Percentiles rank a stretch among this genome's conserved stretches.
These are phyloP conservation scores for Chouioia cunea DNA, from an alignment of 2,888 invertebrate species.

Conservation along the genomic window DNA sequence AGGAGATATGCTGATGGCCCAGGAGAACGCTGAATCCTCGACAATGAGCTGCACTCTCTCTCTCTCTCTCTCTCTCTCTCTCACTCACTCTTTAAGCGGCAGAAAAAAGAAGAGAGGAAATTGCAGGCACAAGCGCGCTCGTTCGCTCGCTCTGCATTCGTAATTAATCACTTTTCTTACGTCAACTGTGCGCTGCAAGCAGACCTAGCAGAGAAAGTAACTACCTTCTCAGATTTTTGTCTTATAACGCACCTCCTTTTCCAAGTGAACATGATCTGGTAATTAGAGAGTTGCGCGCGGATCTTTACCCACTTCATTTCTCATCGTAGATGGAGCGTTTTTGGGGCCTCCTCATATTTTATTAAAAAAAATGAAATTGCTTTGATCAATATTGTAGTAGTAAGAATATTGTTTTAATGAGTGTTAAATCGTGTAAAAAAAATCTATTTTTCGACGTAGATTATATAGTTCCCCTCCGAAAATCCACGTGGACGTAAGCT, in stretches of 20 bases:
- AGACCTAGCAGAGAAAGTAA: constrained; percentile 12
- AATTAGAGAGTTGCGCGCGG: constrained; percentile 12
- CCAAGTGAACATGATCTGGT: constrained; percentile 33
- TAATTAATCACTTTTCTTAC: constrained; percentile 41
- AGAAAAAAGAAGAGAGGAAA: constrained; percentile 4
- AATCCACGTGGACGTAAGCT: too few relatives aligned
- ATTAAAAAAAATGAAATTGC: too few relatives aligned
- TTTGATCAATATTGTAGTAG: too few relatives aligned
- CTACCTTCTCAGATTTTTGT: too few relatives aligned
- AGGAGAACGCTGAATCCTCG: constrained; percentile 12
- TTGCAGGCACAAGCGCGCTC: not conserved
- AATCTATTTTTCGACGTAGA: too few relatives aligned
- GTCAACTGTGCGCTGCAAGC: constrained; percentile 9
- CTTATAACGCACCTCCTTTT: not conserved
- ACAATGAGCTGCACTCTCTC: constrained; percentile 35
- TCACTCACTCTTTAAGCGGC: constrained; percentile 39
- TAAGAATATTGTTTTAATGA: too few relatives aligned
- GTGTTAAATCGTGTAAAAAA: too few relatives aligned
- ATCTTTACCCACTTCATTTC: too few relatives aligned
- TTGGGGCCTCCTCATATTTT: too few relatives aligned
- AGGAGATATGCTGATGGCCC: constrained; percentile 32
- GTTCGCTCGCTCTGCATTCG: too few relatives aligned
- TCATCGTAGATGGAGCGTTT: too few relatives aligned
- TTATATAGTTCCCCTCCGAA: too few relatives aligned
- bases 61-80: constrained; percentile 20